Evolutionary conservation across 1,140 invertebrate species (phyloP).

Genomic region (Batillaria attramentaria): DNA sequence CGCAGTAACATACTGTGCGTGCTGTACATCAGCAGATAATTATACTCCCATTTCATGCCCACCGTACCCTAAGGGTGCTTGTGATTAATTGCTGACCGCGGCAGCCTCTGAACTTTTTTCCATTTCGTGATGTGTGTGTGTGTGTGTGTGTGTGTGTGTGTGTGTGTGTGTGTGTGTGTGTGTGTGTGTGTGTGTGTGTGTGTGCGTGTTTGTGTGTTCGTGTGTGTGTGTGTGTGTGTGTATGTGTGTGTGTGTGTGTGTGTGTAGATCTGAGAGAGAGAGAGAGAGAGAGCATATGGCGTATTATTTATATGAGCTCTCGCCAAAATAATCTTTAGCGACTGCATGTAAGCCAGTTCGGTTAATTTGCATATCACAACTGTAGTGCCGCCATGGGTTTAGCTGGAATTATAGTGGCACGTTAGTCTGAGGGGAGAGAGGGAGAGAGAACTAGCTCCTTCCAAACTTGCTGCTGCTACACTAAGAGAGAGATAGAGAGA

Average conservation of each 20-base stretch:
- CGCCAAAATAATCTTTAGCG: too few relatives aligned
- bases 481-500: neutral
- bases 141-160: neutral
- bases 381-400: too few relatives aligned
- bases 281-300: neutral
- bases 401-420: too few relatives aligned
- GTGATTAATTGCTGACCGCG: too few relatives aligned
- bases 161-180: constrained; percentile 1
- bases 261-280: neutral
- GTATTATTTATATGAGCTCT: too few relatives aligned
- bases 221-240: neutral
- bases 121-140: neutral
- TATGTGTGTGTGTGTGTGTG: neutral
- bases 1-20: too few relatives aligned
- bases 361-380: too few relatives aligned
- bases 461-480: neutral
- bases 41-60: too few relatives aligned
- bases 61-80: too few relatives aligned
- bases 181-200: constrained; percentile 18
- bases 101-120: too few relatives aligned
- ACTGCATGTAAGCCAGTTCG: too few relatives aligned
- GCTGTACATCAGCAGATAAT: too few relatives aligned
- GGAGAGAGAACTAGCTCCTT: neutral
- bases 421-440: neutral
- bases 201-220: neutral